These are phyloP conservation scores for Phataginus tetradactyla DNA, from an alignment of 2,797 vertebrate species.

Conservation along the genomic window DNA sequence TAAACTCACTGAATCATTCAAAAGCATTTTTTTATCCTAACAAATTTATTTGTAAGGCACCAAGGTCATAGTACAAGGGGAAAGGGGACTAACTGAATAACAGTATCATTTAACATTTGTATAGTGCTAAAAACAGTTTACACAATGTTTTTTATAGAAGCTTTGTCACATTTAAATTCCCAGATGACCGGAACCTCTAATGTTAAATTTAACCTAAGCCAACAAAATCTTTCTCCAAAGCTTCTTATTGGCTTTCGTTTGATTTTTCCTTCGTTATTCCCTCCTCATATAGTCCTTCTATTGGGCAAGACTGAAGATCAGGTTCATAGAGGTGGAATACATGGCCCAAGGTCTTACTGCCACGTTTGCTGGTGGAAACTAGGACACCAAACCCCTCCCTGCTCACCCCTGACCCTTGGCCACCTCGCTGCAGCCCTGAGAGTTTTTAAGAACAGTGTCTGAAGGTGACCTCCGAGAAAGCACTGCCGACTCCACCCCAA, in stretches of 20 bases:
- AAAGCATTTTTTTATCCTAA: background rate
- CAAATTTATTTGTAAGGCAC: slow-evolving; percentile 7
- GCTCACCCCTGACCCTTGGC: background rate
- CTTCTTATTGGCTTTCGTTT: background rate
- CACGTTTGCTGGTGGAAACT: background rate
- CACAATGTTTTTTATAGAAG: background rate
- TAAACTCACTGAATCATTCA: background rate
- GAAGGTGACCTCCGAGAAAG: background rate
- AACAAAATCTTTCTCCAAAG: background rate
- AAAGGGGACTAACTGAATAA: background rate
- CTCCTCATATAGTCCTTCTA: background rate
- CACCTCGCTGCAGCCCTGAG: background rate
- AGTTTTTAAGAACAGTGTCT: background rate
- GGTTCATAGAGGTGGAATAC: background rate
- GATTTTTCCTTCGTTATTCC: too few species aligned
- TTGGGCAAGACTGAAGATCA: background rate
- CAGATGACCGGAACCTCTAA: background rate
- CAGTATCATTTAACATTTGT: background rate
- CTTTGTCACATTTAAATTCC: background rate
- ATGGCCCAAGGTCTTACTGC: background rate
- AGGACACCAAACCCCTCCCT: too few species aligned
- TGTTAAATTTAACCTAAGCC: background rate
- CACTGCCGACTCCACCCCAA: background rate
- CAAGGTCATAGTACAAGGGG: background rate
- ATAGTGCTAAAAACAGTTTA: background rate